phyloP scores from a whole-genome alignment of 2,113 vertebrate genomes.

The Panurus biarmicus region DNA sequence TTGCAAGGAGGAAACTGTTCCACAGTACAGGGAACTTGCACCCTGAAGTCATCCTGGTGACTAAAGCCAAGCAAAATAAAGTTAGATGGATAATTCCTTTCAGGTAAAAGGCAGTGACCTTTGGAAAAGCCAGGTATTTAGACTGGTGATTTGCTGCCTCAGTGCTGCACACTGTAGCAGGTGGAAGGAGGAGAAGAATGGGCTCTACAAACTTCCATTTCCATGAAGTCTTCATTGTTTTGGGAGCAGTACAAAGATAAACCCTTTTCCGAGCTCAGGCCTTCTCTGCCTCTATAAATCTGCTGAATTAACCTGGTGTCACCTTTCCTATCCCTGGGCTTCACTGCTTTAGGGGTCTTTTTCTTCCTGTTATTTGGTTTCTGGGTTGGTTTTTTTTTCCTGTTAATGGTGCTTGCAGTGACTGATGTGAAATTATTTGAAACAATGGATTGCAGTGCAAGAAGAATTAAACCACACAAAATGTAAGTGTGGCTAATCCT shows the following conservation, averaged over 20 bases:
- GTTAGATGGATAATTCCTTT: background rate
- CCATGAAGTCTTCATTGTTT: background rate
- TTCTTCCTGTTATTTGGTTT: background rate
- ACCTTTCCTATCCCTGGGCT: background rate
- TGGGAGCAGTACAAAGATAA: background rate
- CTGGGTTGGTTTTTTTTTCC: background rate
- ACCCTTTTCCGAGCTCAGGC: background rate
- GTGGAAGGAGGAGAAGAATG: background rate
- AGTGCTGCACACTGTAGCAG: background rate
- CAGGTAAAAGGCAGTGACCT: background rate
- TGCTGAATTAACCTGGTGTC: background rate
- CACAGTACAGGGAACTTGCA: fast-evolving
- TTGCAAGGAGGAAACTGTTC: background rate
- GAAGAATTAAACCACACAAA: background rate
- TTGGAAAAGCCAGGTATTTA: background rate
- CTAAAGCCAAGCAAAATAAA: background rate
- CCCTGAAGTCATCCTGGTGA: background rate
- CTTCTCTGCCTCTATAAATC: background rate
- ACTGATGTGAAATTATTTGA: background rate
- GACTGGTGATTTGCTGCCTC: background rate
- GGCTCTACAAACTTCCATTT: background rate
- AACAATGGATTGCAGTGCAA: background rate
- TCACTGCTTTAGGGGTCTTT: background rate
- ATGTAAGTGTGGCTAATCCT: background rate
- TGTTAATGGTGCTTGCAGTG: background rate